Base-by-base conservation (phyloP, 2,113 vertebrate genomes). In the Strigops habroptila region DNA sequence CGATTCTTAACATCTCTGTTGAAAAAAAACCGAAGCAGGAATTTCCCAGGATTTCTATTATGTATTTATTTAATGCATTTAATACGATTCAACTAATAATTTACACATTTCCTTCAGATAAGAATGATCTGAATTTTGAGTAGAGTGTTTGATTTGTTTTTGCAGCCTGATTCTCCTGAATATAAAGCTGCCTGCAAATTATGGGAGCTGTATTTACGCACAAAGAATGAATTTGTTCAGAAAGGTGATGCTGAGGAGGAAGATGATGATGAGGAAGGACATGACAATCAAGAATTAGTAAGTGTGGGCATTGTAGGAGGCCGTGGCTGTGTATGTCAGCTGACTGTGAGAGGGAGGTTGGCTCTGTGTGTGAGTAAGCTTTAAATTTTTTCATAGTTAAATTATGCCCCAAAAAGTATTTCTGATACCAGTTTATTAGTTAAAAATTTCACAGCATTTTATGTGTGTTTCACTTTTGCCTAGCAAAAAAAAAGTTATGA, bases 181-280 rank as follows among this genome's bases (percentile, higher is more conserved):
- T 99, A 98, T 97, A 99, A 99, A 97, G 99, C 99, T 79, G 99
- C 99, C 90, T 99, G 99, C 94, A 99, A 99, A 93, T 97, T 99
- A 39, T 99, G 99, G 99, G 99, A 99, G 96, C 98, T 99, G 93
- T 99, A 99, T 96, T 96, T 99, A 93, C 98, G 99, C 84, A 99
- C 99, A 96, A 99, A 99, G 96, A 99, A 99, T 93, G 99, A 99
- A 71, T 99, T 99, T 98, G 98, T 99, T 95, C 99, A 99, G 94
- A 98, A 99, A 91, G 99, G 99, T 70, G 99, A 99, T 88, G 98
- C 98, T 80, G 99, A 99, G 37, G 99, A 99, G 0, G 99, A 99
- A 1, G 99, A 99, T 0, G 99, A 99, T 21, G 99, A 99, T 48
- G 99, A 99, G 9, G 99, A 99, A 25, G 97, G 96, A 18, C 98